Percentiles rank a stretch among this genome's conserved stretches.
Evolutionary conservation across 2,888 invertebrate species (phyloP).

Genomic region (Aspidapion aeneum): DNA sequence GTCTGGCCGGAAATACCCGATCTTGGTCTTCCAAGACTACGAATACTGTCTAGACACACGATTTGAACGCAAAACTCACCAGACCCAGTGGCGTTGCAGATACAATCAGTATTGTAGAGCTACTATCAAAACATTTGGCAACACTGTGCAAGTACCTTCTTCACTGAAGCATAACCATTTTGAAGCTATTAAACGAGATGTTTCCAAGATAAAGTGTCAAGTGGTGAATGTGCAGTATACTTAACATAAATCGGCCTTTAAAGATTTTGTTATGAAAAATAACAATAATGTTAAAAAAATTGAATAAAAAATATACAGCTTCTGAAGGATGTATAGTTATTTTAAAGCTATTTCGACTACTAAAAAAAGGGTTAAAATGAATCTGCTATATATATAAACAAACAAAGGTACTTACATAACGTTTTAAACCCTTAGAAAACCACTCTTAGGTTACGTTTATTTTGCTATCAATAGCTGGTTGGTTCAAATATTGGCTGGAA

Average conservation of each 20-base stretch:
- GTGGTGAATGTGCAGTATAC: background rate
- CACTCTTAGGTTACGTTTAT: too few relatives aligned
- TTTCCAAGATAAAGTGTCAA: conserved; percentile 3
- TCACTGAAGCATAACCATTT: conserved; percentile 7
- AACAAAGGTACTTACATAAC: too few relatives aligned
- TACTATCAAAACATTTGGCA: conserved; percentile 6
- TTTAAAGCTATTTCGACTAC: too few relatives aligned
- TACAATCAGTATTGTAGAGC: background rate
- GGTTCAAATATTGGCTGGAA: too few relatives aligned
- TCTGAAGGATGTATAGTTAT: too few relatives aligned
- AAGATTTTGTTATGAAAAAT: background rate
- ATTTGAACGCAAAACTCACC: background rate
- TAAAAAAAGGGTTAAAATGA: too few relatives aligned
- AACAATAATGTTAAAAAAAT: background rate
- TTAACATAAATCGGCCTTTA: background rate
- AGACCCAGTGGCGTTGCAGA: conserved; percentile 6
- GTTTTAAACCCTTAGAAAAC: too few relatives aligned
- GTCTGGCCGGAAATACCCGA: conserved; percentile 1
- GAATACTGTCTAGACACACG: conserved; percentile 1
- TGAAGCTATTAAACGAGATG: conserved; percentile 3
- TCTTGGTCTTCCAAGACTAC: conserved; percentile 2
- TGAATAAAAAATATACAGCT: too few relatives aligned
- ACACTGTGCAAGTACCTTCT: conserved; percentile 8
- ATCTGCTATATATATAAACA: too few relatives aligned
- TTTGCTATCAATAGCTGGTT: too few relatives aligned